Conservation (phyloP, 1,140 invertebrate genomes). For the Lasioglossum albipes region DNA sequence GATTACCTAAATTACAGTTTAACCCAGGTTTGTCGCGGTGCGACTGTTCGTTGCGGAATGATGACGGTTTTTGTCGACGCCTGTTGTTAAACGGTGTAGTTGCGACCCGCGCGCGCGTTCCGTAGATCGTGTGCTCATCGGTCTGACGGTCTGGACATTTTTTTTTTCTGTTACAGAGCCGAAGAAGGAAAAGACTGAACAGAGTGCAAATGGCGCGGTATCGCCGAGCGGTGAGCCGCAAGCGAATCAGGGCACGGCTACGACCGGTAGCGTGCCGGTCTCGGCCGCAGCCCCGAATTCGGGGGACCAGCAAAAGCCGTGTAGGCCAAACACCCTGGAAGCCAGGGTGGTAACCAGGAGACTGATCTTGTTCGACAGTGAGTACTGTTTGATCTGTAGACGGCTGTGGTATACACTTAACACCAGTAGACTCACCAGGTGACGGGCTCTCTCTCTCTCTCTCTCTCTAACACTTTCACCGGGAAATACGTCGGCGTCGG, state of each 20-base stretch:
- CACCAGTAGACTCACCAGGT: background rate
- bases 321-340: slow-evolving; percentile 87
- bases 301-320: slow-evolving; percentile 81
- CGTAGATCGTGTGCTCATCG: slow-evolving; percentile 10
- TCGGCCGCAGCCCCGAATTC: slow-evolving; percentile 58
- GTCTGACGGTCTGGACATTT: slow-evolving; percentile 54
- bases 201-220: slow-evolving; percentile 84
- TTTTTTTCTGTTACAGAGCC: slow-evolving; percentile 85
- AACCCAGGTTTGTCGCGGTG: too few species aligned
- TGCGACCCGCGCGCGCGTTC: background rate
- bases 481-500: too few species aligned
- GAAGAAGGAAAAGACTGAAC: slow-evolving; percentile 94
- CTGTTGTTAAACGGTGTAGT: too few species aligned
- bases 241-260: slow-evolving; percentile 78
- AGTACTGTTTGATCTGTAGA: slow-evolving; percentile 42
- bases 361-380: slow-evolving; percentile 68
- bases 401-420: background rate
- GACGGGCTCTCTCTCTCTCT: too few species aligned
- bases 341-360: slow-evolving; percentile 86
- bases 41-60: too few species aligned
- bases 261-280: slow-evolving; percentile 67
- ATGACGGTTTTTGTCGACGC: too few species aligned
- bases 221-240: slow-evolving; percentile 82
- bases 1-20: too few species aligned
- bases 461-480: too few species aligned